Conservation (phyloP, 2,797 vertebrate genomes). For the Sebastes variabilis region DNA sequence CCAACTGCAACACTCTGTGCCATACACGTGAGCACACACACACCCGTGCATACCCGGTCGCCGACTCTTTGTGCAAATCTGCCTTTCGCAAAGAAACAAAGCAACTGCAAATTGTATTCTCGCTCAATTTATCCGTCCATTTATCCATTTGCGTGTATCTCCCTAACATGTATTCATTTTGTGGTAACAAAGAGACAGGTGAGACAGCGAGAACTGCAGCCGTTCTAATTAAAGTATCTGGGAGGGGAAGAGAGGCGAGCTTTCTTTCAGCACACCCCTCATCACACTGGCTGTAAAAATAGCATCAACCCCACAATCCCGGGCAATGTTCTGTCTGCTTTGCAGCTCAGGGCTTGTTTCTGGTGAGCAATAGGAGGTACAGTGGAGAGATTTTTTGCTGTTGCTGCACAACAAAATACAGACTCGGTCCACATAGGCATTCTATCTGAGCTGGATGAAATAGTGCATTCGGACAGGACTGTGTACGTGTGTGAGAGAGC, state of each 20-base stretch:
- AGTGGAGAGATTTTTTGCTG: slow-evolving; percentile 52
- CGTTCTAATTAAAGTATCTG: slow-evolving; percentile 65
- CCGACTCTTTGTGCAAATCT: slow-evolving; percentile 35
- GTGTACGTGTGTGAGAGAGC: slow-evolving; percentile 34
- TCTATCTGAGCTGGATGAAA: slow-evolving; percentile 47
- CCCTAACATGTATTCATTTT: slow-evolving; percentile 41
- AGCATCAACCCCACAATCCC: slow-evolving; percentile 66
- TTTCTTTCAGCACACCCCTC: slow-evolving; percentile 46
- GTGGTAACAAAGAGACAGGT: slow-evolving; percentile 59
- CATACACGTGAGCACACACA: not conserved
- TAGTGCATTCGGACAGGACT: slow-evolving; percentile 46
- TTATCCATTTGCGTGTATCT: slow-evolving; percentile 53
- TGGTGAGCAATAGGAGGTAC: slow-evolving; percentile 63
- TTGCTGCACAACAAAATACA: slow-evolving; percentile 59
- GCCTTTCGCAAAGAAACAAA: slow-evolving; percentile 34
- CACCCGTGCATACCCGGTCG: not conserved
- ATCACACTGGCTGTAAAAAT: slow-evolving; percentile 69
- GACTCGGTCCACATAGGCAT: slow-evolving; percentile 34
- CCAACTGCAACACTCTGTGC: slow-evolving; percentile 43
- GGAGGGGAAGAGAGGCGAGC: slow-evolving; percentile 23
- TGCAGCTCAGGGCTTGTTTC: slow-evolving; percentile 64
- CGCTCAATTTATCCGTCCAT: slow-evolving; percentile 47
- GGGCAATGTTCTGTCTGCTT: slow-evolving; percentile 56
- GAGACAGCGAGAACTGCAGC: slow-evolving; percentile 46
- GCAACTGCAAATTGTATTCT: slow-evolving; percentile 43